phyloP scores from a whole-genome alignment of 2,888 invertebrate species.

The Lycia hirtaria region DNA sequence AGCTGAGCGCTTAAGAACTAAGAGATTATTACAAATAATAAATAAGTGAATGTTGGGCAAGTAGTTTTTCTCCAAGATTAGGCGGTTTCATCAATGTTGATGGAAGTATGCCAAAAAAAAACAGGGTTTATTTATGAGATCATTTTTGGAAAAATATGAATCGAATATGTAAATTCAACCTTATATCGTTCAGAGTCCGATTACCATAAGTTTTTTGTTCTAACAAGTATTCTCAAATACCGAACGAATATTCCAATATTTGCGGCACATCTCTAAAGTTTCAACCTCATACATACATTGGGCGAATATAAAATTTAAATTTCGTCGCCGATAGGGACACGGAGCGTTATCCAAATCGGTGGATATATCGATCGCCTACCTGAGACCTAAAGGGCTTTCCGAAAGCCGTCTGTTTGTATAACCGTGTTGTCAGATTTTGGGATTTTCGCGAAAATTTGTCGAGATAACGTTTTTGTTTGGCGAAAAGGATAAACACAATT shows the following conservation, averaged over 20 bases:
- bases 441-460: constrained; percentile 14
- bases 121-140: too few species aligned
- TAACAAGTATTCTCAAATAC: neutral
- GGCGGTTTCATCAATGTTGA: too few species aligned
- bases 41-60: too few species aligned
- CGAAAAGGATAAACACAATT: neutral
- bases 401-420: constrained; percentile 42
- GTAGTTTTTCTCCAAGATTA: too few species aligned
- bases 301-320: constrained; percentile 37
- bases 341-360: constrained; percentile 33
- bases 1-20: too few species aligned
- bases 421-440: constrained; percentile 19
- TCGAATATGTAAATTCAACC: neutral
- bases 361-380: constrained; percentile 37
- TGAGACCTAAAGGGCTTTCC: constrained; percentile 40
- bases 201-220: neutral
- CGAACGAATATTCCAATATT: neutral
- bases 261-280: constrained; percentile 4
- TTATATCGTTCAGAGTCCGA: too few species aligned
- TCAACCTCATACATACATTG: constrained; percentile 20
- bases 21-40: too few species aligned
- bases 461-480: neutral
- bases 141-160: too few species aligned
- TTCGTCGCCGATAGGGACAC: constrained; percentile 32
- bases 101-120: too few species aligned